phyloP scores from a whole-genome alignment of 2,797 vertebrate genomes.

The Hyperoplus lanceolatus region DNA sequence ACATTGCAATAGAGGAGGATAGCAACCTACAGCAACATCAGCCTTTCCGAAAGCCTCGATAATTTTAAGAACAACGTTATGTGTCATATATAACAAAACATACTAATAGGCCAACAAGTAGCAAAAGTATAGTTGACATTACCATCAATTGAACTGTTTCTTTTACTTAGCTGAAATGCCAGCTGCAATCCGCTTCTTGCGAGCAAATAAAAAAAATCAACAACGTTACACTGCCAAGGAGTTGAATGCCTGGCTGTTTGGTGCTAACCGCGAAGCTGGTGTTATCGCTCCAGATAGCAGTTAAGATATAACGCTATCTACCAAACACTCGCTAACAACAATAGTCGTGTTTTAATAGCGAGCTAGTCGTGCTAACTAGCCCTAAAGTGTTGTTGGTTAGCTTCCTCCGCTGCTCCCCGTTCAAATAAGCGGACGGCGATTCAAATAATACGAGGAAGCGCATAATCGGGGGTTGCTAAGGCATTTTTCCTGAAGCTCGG shows the following conservation, averaged over 20 bases:
- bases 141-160: slow-evolving; percentile 41
- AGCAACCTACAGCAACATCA: slow-evolving; percentile 36
- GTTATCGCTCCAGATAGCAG: slow-evolving; percentile 6
- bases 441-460: slow-evolving; percentile 58
- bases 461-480: slow-evolving; percentile 11
- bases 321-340: slow-evolving; percentile 60
- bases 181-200: slow-evolving; percentile 49
- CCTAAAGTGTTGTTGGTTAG: slow-evolving; percentile 70
- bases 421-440: slow-evolving; percentile 44
- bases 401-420: slow-evolving; percentile 37
- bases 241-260: slow-evolving; percentile 48
- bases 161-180: slow-evolving; percentile 26
- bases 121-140: neutral
- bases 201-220: slow-evolving; percentile 37
- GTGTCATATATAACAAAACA: neutral
- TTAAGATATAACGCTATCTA: slow-evolving; percentile 30
- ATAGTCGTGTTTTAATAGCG: slow-evolving; percentile 67
- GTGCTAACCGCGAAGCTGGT: slow-evolving; percentile 38
- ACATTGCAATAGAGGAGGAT: slow-evolving; percentile 52
- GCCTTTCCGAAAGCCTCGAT: slow-evolving; percentile 7
- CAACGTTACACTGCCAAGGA: slow-evolving; percentile 50
- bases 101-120: neutral
- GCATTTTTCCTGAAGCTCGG: neutral
- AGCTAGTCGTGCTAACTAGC: slow-evolving; percentile 77
- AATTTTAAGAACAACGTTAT: slow-evolving; percentile 4